Base-by-base conservation (phyloP, 2,888 invertebrate genomes). In the Tinea trinotella region DNA sequence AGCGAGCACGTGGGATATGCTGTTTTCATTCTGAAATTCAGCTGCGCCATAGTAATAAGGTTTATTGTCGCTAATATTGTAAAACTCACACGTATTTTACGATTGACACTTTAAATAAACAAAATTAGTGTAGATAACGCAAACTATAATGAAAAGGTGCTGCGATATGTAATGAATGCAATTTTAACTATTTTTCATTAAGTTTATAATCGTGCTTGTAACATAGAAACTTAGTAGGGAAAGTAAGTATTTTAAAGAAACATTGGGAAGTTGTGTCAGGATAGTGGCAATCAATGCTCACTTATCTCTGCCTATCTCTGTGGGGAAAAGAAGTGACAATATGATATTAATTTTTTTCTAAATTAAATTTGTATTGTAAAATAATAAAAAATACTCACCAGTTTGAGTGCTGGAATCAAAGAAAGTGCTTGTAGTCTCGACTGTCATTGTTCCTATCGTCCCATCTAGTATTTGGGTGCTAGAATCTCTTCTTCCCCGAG, bases 361-460 rank as follows among this genome's bases (percentile, higher is more conserved):
- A n/a, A n/a, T n/a, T n/a, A n/a, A n/a, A 2, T 12, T 1, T 13
- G 49, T 54, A 24, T 48, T 18, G 13, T 24, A 15, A n/a, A 54
- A 18, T 6, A 50, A 24, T 17, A 48, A 13, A 19, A 22, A 20
- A n/a, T 3, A 87, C 93, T 92, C 69, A 95, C 96, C 96, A 71
- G 96, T 96, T 84, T 96, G 96, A 19, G 96, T 96, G 75, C 95
- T 95, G 61, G 94, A 95, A 80, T 96, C 96, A 71, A 95, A 96
- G 76, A 95, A 95, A 0, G 95, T 95, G 77, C 95, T 95, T 3
- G 95, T 94, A 2, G 96, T 96, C 76, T 96, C 96, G 19, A 96
- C 95, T 0, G 95, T 95, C 96, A 96, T 96, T 34, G 95, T 93
- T 22, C 93, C 95, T 60, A 96, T 91, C 19, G 96, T 96, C 12